A percentile compares a stretch with the other conserved stretches of the same genome.
These are phyloP conservation scores for Neodon shergylaensis DNA, from an alignment of 2,113 vertebrate species.

Conservation along the genomic window DNA sequence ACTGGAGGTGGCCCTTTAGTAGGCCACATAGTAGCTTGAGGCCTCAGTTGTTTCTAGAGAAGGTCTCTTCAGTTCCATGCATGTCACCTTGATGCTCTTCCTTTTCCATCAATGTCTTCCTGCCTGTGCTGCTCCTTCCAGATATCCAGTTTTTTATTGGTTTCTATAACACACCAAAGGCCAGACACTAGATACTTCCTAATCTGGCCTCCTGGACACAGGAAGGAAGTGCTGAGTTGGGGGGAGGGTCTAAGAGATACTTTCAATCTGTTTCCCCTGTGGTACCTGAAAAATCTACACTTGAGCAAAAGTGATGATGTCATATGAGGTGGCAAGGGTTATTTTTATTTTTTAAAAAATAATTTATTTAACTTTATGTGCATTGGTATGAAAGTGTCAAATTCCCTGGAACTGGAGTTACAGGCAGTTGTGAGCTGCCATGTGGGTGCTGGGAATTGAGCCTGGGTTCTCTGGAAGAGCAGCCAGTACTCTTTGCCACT, in stretches of 20 bases:
- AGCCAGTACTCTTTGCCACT: no score
- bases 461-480: no score
- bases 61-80: background rate
- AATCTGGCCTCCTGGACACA: background rate
- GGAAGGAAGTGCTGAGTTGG: background rate
- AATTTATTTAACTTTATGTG: no score
- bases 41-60: background rate
- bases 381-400: no score
- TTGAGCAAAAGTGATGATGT: background rate
- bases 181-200: background rate
- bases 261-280: background rate
- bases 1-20: background rate
- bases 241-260: background rate
- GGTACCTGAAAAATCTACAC: background rate
- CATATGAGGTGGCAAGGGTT: background rate
- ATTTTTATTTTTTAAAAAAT: background rate
- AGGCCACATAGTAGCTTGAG: background rate
- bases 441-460: no score
- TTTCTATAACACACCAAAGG: background rate
- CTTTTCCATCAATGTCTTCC: background rate
- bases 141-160: background rate
- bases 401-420: no score
- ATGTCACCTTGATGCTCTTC: background rate
- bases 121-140: background rate
- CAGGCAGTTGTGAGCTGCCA: no score